phyloP scores from a whole-genome alignment of 1,140 invertebrate genomes.

The Pseudomyrmex cubaensis region DNA sequence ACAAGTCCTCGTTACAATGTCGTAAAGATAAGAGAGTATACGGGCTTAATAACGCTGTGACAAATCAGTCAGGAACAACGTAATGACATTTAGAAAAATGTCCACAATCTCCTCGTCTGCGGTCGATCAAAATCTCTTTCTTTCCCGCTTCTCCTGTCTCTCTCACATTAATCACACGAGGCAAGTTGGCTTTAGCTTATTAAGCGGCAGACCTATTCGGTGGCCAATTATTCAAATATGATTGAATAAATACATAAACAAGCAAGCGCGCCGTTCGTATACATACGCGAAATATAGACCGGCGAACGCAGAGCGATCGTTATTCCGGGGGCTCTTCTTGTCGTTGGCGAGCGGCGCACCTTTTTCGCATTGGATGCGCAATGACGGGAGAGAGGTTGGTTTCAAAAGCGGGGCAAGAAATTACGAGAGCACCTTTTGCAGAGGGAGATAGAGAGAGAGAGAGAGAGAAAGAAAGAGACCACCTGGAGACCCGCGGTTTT shows the following conservation, averaged over 20 bases:
- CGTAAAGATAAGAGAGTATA: slow-evolving; percentile 31
- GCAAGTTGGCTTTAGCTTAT: slow-evolving; percentile 49
- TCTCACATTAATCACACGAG: slow-evolving; percentile 12
- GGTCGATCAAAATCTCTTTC: not conserved
- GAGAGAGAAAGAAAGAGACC: not conserved
- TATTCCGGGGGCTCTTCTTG: slow-evolving; percentile 65
- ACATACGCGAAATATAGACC: slow-evolving; percentile 32
- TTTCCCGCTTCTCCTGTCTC: not conserved
- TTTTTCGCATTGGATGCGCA: slow-evolving; percentile 47
- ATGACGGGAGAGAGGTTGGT: slow-evolving; percentile 7
- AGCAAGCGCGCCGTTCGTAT: slow-evolving; percentile 53
- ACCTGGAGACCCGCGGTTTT: slow-evolving; percentile 31
- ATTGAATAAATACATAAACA: slow-evolving; percentile 75
- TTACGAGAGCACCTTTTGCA: slow-evolving; percentile 18
- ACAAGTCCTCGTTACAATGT: slow-evolving; percentile 42
- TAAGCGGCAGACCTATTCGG: slow-evolving; percentile 57
- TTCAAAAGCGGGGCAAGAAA: slow-evolving; percentile 61
- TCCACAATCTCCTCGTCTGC: not conserved
- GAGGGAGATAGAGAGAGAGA: too few relatives aligned
- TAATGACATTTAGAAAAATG: too few relatives aligned
- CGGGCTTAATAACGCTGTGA: slow-evolving; percentile 1
- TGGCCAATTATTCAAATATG: slow-evolving; percentile 75
- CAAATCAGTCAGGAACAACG: not conserved
- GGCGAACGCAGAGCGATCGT: slow-evolving; percentile 50
- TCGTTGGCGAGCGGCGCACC: slow-evolving; percentile 38